These are phyloP conservation scores for Latrodectus hesperus DNA, from an alignment of 2,888 invertebrate species.

Conservation along the genomic window DNA sequence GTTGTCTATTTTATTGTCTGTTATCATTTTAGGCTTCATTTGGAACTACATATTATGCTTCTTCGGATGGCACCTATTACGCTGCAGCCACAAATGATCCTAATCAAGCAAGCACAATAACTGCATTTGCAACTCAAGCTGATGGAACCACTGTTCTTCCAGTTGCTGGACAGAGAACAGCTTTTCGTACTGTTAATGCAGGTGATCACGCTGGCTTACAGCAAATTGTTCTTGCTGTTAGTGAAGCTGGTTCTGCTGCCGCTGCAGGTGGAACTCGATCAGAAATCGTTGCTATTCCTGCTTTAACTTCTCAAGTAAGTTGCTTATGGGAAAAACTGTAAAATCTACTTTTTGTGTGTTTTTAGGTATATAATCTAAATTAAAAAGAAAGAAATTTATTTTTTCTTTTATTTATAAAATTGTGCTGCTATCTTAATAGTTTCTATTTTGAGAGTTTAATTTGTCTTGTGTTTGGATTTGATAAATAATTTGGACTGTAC, in stretches of 20 bases:
- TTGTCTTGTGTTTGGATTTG: too few species aligned
- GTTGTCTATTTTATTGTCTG: neutral
- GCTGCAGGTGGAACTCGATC: slow-evolving; percentile 64
- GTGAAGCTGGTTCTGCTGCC: slow-evolving; percentile 54
- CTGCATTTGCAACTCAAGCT: slow-evolving; percentile 54
- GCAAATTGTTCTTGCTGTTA: slow-evolving; percentile 70
- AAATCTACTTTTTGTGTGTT: too few species aligned
- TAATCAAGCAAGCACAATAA: slow-evolving; percentile 35
- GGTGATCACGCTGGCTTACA: slow-evolving; percentile 64
- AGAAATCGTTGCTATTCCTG: slow-evolving; percentile 71
- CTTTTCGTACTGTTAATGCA: slow-evolving; percentile 51
- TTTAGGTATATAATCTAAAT: too few species aligned
- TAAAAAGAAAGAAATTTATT: too few species aligned
- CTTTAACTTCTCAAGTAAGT: slow-evolving; percentile 68
- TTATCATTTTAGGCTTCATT: slow-evolving; percentile 36
- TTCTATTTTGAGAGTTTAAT: too few species aligned
- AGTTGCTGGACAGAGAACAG: slow-evolving; percentile 54
- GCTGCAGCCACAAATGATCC: slow-evolving; percentile 42
- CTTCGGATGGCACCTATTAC: slow-evolving; percentile 65
- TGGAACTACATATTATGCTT: slow-evolving; percentile 66
- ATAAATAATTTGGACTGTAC: too few species aligned
- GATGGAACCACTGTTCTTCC: slow-evolving; percentile 57
- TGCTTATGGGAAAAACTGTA: too few species aligned
- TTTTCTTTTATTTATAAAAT: too few species aligned
- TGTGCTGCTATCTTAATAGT: too few species aligned